Conservation (phyloP, 1,140 invertebrate genomes). For the Metaphire vulgaris region DNA sequence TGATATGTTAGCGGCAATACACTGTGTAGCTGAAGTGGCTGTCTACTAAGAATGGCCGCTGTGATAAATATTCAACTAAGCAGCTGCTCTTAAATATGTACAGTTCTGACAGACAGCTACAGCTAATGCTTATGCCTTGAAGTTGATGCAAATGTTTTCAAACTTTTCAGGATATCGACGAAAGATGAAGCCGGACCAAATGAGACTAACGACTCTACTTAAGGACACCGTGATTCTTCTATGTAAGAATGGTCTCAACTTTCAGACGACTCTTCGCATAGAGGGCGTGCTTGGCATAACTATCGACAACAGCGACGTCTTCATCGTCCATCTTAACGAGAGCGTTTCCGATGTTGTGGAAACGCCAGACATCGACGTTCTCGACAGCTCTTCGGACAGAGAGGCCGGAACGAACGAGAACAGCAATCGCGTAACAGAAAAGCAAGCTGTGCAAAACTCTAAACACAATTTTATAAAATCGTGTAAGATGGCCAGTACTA, state of each 20-base stretch:
- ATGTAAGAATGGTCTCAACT: constrained; percentile 13
- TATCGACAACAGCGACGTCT: constrained; percentile 17
- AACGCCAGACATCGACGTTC: neutral
- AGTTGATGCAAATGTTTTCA: no score
- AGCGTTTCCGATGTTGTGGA: neutral
- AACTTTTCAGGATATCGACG: no score
- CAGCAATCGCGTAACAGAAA: neutral
- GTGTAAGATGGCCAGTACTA: neutral
- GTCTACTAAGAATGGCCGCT: no score
- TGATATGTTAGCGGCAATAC: no score
- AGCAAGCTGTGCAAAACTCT: neutral
- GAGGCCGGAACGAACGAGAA: neutral
- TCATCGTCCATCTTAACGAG: constrained; percentile 15
- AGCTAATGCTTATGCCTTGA: no score
- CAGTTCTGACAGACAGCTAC: no score
- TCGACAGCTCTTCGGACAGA: neutral
- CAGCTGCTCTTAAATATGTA: no score
- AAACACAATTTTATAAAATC: no score
- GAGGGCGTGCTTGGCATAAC: constrained; percentile 16
- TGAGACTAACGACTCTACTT: constrained; percentile 6
- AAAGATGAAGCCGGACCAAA: neutral
- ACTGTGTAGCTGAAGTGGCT: no score
- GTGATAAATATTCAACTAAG: no score
- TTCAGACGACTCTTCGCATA: neutral
- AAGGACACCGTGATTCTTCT: constrained; percentile 13